These are phyloP conservation scores for Clepsis dumicolana DNA, from an alignment of 2,888 invertebrate species.

Conservation along the genomic window DNA sequence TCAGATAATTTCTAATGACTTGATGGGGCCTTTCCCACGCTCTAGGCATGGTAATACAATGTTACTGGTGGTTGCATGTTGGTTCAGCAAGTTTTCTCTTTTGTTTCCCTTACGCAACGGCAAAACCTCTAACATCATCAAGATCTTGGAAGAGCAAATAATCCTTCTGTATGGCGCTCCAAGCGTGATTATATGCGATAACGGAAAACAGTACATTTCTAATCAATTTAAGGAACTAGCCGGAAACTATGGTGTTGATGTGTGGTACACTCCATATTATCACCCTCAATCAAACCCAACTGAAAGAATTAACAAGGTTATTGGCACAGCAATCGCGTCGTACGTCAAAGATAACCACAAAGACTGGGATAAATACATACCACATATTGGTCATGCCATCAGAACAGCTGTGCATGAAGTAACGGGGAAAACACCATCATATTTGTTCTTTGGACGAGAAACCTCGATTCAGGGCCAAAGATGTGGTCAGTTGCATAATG, in stretches of 20 bases:
- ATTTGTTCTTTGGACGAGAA: conserved; percentile 48
- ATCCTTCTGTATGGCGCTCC: conserved; percentile 45
- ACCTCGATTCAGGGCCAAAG: conserved; percentile 33
- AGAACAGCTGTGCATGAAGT: conserved; percentile 51
- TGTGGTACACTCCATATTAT: conserved; percentile 50
- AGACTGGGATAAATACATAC: conserved; percentile 50
- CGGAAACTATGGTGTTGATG: conserved; percentile 15
- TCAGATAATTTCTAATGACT: conserved; percentile 14
- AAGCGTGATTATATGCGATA: conserved; percentile 45
- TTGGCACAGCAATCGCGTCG: conserved; percentile 52
- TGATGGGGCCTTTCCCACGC: conserved; percentile 13
- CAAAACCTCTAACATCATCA: conserved; percentile 39
- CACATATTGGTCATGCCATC: conserved; percentile 51
- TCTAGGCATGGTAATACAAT: conserved; percentile 17
- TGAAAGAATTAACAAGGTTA: conserved; percentile 54
- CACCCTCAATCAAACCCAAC: conserved; percentile 59
- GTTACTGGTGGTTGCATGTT: conserved; percentile 12
- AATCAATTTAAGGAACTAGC: conserved; percentile 42
- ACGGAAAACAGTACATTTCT: conserved; percentile 47
- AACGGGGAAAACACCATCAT: conserved; percentile 50
- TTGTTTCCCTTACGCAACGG: conserved; percentile 23
- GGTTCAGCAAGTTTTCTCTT: conserved; percentile 23
- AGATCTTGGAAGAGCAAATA: conserved; percentile 44
- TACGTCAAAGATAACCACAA: conserved; percentile 47
- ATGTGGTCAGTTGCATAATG: background rate